phyloP scores from a whole-genome alignment of 2,797 vertebrate genomes.

The Enteromius radiatus region DNA sequence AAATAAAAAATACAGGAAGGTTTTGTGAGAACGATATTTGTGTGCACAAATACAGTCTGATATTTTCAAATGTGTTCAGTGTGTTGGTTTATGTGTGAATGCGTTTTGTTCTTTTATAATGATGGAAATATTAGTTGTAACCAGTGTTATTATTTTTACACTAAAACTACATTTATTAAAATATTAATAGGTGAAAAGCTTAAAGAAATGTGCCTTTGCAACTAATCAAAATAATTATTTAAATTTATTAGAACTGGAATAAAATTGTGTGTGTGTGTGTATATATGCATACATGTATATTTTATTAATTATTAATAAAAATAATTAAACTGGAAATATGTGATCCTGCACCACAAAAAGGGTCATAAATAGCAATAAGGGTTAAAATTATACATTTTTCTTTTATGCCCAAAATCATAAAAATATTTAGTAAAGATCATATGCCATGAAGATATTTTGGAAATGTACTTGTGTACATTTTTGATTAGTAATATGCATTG shows the following conservation, averaged over 20 bases:
- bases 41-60: constrained; percentile 34
- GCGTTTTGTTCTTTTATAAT: neutral
- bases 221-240: neutral
- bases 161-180: neutral
- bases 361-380: too few relatives aligned
- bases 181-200: neutral
- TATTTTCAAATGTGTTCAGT: neutral
- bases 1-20: neutral
- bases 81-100: neutral
- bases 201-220: neutral
- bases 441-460: too few relatives aligned
- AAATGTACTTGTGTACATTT: too few relatives aligned
- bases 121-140: neutral
- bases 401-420: too few relatives aligned
- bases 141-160: neutral
- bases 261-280: neutral
- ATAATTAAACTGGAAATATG: neutral
- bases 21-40: neutral
- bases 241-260: neutral
- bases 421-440: too few relatives aligned
- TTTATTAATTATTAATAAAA: too few relatives aligned
- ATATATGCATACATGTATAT: too few relatives aligned
- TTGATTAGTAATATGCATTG: too few relatives aligned
- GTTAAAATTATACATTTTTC: too few relatives aligned
- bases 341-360: too few relatives aligned